Conservation (phyloP, 1,140 invertebrate species). For the Scaptomyza pallida region DNA sequence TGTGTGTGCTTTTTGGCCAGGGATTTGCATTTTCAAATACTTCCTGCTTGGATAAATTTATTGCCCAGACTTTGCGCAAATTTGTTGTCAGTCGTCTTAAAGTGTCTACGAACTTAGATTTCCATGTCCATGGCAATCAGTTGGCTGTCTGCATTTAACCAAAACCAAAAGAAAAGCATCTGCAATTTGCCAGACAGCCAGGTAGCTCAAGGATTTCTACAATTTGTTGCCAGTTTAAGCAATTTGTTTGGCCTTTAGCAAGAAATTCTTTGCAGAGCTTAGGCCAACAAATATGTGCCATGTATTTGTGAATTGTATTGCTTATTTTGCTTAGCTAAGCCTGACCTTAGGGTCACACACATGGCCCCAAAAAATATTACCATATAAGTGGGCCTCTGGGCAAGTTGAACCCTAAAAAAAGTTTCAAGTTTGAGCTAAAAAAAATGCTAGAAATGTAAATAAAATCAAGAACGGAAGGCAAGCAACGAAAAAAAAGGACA, state of each 20-base stretch:
- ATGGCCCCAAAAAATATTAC: slow-evolving; percentile 63
- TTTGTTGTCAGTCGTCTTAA: slow-evolving; percentile 31
- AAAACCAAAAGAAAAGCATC: slow-evolving; percentile 15
- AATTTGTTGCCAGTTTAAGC: slow-evolving; percentile 47
- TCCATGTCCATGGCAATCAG: slow-evolving; percentile 18
- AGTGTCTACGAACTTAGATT: slow-evolving; percentile 8
- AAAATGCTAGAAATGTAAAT: slow-evolving; percentile 79
- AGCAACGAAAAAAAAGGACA: slow-evolving; percentile 40
- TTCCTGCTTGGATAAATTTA: slow-evolving; percentile 4
- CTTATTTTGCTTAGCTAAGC: slow-evolving; percentile 23
- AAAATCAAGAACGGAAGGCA: slow-evolving; percentile 70
- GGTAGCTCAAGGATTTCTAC: slow-evolving; percentile 28
- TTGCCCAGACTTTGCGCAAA: slow-evolving; percentile 4
- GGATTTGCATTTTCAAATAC: slow-evolving; percentile 11
- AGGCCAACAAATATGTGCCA: slow-evolving; percentile 47
- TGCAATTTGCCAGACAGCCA: slow-evolving; percentile 13
- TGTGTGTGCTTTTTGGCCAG: background rate
- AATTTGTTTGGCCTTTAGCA: slow-evolving; percentile 61
- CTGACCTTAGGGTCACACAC: slow-evolving; percentile 57
- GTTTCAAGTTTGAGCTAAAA: slow-evolving; percentile 30
- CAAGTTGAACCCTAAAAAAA: slow-evolving; percentile 12
- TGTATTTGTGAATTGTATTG: slow-evolving; percentile 1
- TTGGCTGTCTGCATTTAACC: slow-evolving; percentile 11
- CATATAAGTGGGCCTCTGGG: slow-evolving; percentile 61
- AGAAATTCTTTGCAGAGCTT: slow-evolving; percentile 21